Evolutionary conservation across 2,797 vertebrate species (phyloP).

Genomic region (Anguilla obscura): DNA sequence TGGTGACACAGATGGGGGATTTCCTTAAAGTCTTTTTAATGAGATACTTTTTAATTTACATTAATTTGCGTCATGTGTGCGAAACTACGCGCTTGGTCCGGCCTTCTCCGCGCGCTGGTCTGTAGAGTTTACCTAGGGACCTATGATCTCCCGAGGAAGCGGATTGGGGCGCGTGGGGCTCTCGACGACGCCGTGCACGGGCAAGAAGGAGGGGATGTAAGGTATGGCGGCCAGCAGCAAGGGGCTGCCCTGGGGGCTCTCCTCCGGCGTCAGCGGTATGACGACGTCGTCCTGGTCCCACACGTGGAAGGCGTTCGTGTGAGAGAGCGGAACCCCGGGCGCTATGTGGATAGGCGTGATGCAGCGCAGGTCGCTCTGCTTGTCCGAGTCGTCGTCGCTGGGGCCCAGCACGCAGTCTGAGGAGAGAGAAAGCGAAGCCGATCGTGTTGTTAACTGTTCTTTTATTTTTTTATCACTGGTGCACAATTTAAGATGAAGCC

Average conservation of each 20-base stretch:
- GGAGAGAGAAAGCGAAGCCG: background rate
- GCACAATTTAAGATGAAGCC: too few relatives aligned
- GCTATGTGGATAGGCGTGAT: conserved; percentile 58
- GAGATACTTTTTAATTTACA: background rate
- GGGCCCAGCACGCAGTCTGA: conserved; percentile 76
- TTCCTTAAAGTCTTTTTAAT: background rate
- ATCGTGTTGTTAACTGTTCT: background rate
- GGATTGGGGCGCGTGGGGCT: conserved; percentile 57
- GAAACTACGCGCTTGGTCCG: background rate
- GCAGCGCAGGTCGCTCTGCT: conserved; percentile 49
- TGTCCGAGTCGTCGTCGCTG: conserved; percentile 58
- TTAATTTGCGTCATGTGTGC: background rate
- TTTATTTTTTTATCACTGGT: too few relatives aligned
- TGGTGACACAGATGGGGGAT: background rate
- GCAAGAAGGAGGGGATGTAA: conserved; percentile 71
- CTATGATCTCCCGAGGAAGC: conserved; percentile 50
- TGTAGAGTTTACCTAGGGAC: background rate
- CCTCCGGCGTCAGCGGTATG: conserved; percentile 58
- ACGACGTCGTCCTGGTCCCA: conserved; percentile 73
- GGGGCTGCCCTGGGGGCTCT: conserved; percentile 61
- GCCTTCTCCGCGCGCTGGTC: background rate
- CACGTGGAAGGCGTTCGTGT: conserved; percentile 73
- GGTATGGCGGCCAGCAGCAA: conserved; percentile 67
- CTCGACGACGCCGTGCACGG: conserved; percentile 45
- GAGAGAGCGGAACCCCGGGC: conserved; percentile 57